These are phyloP conservation scores for Yponomeuta sedellus DNA, from an alignment of 2,888 invertebrate species.

Conservation along the genomic window DNA sequence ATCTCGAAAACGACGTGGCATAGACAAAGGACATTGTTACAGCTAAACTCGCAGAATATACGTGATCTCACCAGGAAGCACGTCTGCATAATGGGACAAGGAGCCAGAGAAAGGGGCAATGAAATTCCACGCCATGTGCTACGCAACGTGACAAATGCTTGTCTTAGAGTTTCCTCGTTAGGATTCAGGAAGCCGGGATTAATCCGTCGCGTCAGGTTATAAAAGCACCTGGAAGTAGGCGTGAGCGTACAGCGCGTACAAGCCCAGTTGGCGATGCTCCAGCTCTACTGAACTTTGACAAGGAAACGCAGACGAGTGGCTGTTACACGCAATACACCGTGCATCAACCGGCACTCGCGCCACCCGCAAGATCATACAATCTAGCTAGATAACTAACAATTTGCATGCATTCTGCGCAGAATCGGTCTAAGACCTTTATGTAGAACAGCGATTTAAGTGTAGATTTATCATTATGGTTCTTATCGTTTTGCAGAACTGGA, in stretches of 20 bases:
- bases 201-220: background rate
- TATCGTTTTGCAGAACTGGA: constrained; percentile 14
- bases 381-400: background rate
- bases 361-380: constrained; percentile 13
- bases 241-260: constrained; percentile 24
- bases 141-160: constrained; percentile 1
- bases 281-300: constrained; percentile 74
- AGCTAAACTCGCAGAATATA: constrained; percentile 43
- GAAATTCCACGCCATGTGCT: constrained; percentile 27
- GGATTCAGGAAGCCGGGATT: constrained; percentile 12
- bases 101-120: constrained; percentile 43
- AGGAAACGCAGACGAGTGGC: constrained; percentile 51
- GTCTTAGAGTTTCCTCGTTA: constrained; percentile 11
- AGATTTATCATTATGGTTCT: background rate
- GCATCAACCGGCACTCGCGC: constrained; percentile 21
- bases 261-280: constrained; percentile 63
- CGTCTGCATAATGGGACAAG: constrained; percentile 43
- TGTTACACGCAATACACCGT: constrained; percentile 34
- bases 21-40: constrained; percentile 46
- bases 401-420: background rate
- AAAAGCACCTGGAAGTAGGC: constrained; percentile 58
- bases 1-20: constrained; percentile 34
- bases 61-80: constrained; percentile 60
- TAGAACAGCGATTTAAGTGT: background rate
- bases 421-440: background rate